Percentiles rank a stretch among this genome's conserved stretches.
Conservation (phyloP, 2,888 invertebrate species). For the Ceraclea dissimilis region DNA sequence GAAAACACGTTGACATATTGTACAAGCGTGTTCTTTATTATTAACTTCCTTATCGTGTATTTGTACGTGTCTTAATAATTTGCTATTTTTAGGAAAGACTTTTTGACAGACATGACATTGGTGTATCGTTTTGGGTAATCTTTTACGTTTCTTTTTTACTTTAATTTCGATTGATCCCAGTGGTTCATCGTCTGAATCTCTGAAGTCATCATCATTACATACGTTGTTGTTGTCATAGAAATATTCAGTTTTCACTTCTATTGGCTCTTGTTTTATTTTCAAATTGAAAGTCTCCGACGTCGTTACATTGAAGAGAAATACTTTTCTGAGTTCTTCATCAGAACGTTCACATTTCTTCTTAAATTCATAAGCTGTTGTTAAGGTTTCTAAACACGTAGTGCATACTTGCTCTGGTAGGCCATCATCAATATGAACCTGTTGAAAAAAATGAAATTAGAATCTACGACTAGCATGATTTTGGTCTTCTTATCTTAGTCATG, state of each 20-base stretch:
- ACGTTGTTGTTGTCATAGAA: constrained; percentile 9
- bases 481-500: no score
- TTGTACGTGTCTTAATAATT: constrained; percentile 19
- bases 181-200: constrained; percentile 23
- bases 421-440: constrained; percentile 20
- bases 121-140: constrained; percentile 9
- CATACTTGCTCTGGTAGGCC: constrained; percentile 24
- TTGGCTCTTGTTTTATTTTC: constrained; percentile 24
- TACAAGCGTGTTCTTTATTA: constrained; percentile 22
- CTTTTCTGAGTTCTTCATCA: constrained; percentile 16
- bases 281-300: constrained; percentile 6
- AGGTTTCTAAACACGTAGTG: constrained; percentile 14
- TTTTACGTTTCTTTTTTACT: constrained; percentile 21
- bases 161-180: constrained; percentile 14
- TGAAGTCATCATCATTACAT: constrained; percentile 23
- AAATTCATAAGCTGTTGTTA: constrained; percentile 20
- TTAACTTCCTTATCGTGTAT: constrained; percentile 16
- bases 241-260: constrained; percentile 23
- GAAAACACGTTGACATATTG: constrained; percentile 21
- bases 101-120: constrained; percentile 20
- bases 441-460: constrained; percentile 11
- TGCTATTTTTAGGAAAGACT: constrained; percentile 21
- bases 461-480: no score
- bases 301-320: constrained; percentile 13
- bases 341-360: constrained; percentile 20